Evolutionary conservation across 2,888 invertebrate species (phyloP).

Genomic region (Drosophila prolongata): DNA sequence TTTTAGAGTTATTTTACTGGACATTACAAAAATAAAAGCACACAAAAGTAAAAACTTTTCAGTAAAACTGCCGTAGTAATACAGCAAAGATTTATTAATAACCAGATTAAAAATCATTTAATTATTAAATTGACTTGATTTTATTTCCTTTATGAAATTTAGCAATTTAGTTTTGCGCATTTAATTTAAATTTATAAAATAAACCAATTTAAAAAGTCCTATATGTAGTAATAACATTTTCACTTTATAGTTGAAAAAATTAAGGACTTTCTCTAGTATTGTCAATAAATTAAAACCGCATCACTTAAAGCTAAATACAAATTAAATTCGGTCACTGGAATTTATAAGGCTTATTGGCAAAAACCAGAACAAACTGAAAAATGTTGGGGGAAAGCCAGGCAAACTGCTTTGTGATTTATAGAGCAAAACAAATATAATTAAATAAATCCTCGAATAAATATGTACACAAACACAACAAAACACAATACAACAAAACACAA

Average conservation of each 20-base stretch:
- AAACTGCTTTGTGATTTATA: slow-evolving; percentile 42
- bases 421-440: slow-evolving; percentile 46
- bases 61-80: too few relatives aligned
- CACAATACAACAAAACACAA: neutral
- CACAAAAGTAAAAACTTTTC: neutral
- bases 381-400: neutral
- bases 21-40: too few relatives aligned
- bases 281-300: slow-evolving; percentile 7
- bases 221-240: too few relatives aligned
- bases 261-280: neutral
- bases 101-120: neutral
- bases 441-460: slow-evolving; percentile 44
- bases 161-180: too few relatives aligned
- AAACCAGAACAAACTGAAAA: neutral
- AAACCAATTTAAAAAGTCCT: too few relatives aligned
- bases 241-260: too few relatives aligned
- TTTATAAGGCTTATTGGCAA: neutral
- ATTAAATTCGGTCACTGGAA: slow-evolving; percentile 10
- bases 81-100: neutral
- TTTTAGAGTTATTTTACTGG: too few relatives aligned
- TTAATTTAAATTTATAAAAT: too few relatives aligned
- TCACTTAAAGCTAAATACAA: slow-evolving; percentile 11
- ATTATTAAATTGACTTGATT: neutral
- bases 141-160: neutral
- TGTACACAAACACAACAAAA: slow-evolving; percentile 14